phyloP scores from a whole-genome alignment of 2,888 invertebrate genomes.

The Perdita meconis region DNA sequence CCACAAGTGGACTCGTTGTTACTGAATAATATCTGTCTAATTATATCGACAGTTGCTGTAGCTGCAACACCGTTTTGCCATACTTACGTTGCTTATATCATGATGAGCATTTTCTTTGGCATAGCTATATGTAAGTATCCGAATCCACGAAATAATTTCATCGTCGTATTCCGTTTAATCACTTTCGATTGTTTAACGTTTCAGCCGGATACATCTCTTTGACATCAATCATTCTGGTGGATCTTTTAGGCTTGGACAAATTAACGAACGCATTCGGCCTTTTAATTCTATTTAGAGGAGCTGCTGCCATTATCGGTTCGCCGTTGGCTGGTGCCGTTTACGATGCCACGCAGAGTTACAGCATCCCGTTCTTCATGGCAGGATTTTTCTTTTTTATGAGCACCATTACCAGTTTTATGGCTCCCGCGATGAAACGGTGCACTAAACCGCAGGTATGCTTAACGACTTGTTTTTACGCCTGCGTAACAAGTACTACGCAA shows the following conservation, averaged over 20 bases:
- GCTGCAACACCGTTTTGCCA: constrained; percentile 93
- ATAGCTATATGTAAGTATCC: constrained; percentile 93
- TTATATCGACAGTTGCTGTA: constrained; percentile 94
- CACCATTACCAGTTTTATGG: constrained; percentile 93
- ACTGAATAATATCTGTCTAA: constrained; percentile 96
- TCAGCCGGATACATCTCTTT: constrained; percentile 98
- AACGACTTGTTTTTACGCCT: background rate
- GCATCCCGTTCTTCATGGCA: constrained; percentile 96
- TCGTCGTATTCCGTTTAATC: no score
- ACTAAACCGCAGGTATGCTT: constrained; percentile 79
- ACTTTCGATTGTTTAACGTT: constrained; percentile 25
- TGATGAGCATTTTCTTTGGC: constrained; percentile 95
- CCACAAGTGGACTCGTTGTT: constrained; percentile 95
- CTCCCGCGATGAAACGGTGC: constrained; percentile 89
- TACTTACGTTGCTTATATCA: constrained; percentile 90
- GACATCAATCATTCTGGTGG: constrained; percentile 98
- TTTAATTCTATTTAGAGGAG: constrained; percentile 97
- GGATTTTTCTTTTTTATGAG: constrained; percentile 94
- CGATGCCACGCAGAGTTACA: constrained; percentile 94
- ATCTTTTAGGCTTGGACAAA: constrained; percentile 97
- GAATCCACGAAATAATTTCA: background rate
- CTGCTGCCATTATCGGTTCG: constrained; percentile 95
- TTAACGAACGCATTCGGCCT: constrained; percentile 99
- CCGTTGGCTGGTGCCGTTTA: constrained; percentile 95
- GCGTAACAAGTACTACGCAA: background rate